Base-by-base conservation (phyloP, 2,797 vertebrate genomes). In the Cygnus olor region DNA sequence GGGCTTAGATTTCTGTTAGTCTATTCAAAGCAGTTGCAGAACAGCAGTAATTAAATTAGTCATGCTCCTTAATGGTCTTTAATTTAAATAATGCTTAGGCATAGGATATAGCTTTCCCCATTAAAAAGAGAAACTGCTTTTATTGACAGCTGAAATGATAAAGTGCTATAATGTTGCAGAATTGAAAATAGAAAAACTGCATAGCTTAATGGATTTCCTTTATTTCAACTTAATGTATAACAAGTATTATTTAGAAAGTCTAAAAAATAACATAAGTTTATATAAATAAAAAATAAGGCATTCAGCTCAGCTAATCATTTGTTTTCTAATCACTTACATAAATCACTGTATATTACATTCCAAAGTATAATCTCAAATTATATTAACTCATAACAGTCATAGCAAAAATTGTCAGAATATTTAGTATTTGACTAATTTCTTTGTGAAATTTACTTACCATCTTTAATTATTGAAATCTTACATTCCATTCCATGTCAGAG, bases 221-320 rank as follows among this genome's bases (percentile, higher is more conserved):
- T 96, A 97, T 97, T 97, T 97, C 38, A 91, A 73, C 30, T 94
- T 93, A 44, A 45, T 60, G 20, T 51, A 30, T 89, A 94, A 88
- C 77, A 21, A 57, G 80, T 85, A 65, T 84, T 91, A 80, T 91
- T 92, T 88, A 76, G 38, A 64, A 85, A 91, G 60, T 65, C 53
- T 80, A 90, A 77, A 42, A 85, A 94, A 71, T 81, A 57, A 94
- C 80, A 93, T 4, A 86, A 82, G n/a, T 92, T 70, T 77, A 21
- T 87, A 73, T 83, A 80, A 93, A 95, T 95, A 97, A 89, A 94
- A 92, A 93, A 88, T 71, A 95, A 94, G 30, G 21, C 45, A 80
- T 94, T 92, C 70, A 95, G 36, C 80, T 92, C 69, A 85, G 82
- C 47, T 74, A 89, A 85, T 92, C 60, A 71, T 49, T 81, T 85